Base-by-base conservation (phyloP, 2,888 invertebrate genomes). In the Dysmachus trigonus region DNA sequence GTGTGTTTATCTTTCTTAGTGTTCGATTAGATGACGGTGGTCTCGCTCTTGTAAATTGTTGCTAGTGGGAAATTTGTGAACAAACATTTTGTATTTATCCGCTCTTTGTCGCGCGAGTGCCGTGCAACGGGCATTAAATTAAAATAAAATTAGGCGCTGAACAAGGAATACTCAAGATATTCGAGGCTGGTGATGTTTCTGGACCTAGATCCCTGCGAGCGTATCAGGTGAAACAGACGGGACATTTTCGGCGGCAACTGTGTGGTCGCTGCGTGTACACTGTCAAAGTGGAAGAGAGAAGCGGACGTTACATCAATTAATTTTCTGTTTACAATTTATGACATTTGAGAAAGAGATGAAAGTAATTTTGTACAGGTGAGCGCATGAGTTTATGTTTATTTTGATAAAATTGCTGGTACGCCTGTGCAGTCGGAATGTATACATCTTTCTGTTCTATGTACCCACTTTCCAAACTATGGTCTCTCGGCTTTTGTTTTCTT, bases 241-340 rank as follows among this genome's bases (percentile, higher is more conserved):
- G 62, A 62, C 62, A 62, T 77, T 79, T 86, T 81, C 41, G 62
- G 86, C 86, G 86, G 86, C 41, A 74, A 73, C 31, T 38, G 31
- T 71, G 31, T 83, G 79, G 33, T 41, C 38, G 38, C 35, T 85
- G 74, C 53, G 74, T 86, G 79, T 84, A 62, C 76, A 33, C 18
- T 73, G 83, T 74, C 74, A 47, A 51, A 85, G 38, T 74, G 30
- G 74, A 51, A 85, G 51, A 85, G 30, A 47, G 47, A 47, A 85
- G 74, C 51, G 74, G 22, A 85, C 47, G 85, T 85, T 41, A 74
- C 86, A 86, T 73, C 85, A 71, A 87, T 79, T 84, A 87, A 87
- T 88, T 88, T 88, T 88, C 87, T 89, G 88, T 89, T 88, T 88
- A 89, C 88, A 89, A 89, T 89, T 89, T 89, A 89, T 89, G 89